Evolutionary conservation across 2,797 vertebrate species (phyloP).

Genomic region (Sparidentex hasta): DNA sequence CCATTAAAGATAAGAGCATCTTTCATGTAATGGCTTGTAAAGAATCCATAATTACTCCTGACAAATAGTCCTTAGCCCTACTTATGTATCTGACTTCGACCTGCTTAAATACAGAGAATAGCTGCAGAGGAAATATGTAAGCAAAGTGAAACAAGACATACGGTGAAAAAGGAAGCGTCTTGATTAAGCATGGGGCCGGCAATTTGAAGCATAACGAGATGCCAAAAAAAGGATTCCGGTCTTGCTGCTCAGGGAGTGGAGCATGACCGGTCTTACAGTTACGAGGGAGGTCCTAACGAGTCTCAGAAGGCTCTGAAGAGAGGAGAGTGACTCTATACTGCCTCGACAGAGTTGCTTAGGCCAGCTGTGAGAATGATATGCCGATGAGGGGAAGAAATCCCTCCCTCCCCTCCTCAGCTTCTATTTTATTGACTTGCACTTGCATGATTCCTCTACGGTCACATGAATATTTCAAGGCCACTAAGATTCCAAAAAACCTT

Average conservation of each 20-base stretch:
- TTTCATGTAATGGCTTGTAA: slow-evolving; percentile 35
- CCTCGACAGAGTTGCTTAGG: slow-evolving; percentile 55
- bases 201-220: slow-evolving; percentile 47
- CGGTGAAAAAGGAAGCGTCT: slow-evolving; percentile 55
- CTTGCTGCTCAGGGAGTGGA: slow-evolving; percentile 53
- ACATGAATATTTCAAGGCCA: slow-evolving; percentile 34
- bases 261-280: slow-evolving; percentile 61
- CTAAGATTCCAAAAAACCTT: slow-evolving; percentile 22
- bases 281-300: slow-evolving; percentile 72
- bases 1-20: slow-evolving; percentile 37
- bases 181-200: slow-evolving; percentile 59
- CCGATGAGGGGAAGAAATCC: slow-evolving; percentile 29
- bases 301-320: slow-evolving; percentile 57
- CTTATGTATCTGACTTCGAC: slow-evolving; percentile 31
- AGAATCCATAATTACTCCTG: slow-evolving; percentile 43
- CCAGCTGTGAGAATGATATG: slow-evolving; percentile 49
- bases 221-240: slow-evolving; percentile 44
- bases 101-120: slow-evolving; percentile 17
- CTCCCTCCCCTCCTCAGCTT: slow-evolving; percentile 26
- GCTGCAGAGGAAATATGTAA: slow-evolving; percentile 19
- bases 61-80: slow-evolving; percentile 12
- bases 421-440: slow-evolving; percentile 42
- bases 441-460: slow-evolving; percentile 29
- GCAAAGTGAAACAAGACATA: slow-evolving; percentile 44
- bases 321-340: slow-evolving; percentile 37